A percentile compares a stretch with the other conserved stretches of the same genome.
These are phyloP conservation scores for Theocolax elegans DNA, from an alignment of 1,140 invertebrate genomes.

Conservation along the genomic window DNA sequence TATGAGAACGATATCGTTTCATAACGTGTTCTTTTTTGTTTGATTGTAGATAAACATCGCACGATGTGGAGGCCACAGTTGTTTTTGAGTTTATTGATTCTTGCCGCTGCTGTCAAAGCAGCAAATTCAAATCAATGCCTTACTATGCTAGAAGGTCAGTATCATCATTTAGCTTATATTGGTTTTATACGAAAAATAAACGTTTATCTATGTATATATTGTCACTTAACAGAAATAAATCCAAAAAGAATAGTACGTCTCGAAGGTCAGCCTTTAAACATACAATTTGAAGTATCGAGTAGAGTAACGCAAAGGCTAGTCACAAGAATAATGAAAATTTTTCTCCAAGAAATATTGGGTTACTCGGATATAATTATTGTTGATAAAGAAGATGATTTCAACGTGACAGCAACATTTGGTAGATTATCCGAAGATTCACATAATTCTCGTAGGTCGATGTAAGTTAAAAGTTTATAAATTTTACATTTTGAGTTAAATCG, in stretches of 20 bases:
- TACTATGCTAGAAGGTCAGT: conserved; percentile 53
- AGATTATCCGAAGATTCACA: conserved; percentile 44
- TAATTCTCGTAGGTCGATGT: conserved; percentile 26
- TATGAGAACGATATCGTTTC: no score
- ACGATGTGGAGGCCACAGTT: conserved; percentile 51
- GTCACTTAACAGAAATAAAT: conserved; percentile 52
- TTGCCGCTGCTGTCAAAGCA: conserved; percentile 41
- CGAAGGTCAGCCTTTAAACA: conserved; percentile 49
- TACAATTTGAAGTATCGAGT: conserved; percentile 70
- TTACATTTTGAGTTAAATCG: no score
- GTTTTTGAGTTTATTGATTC: conserved; percentile 46
- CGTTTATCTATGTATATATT: neutral
- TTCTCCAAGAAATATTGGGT: conserved; percentile 73
- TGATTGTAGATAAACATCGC: conserved; percentile 46
- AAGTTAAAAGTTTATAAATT: conserved; percentile 8
- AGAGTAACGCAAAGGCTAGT: conserved; percentile 72
- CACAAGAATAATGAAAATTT: conserved; percentile 74
- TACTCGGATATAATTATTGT: conserved; percentile 71
- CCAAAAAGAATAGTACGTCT: conserved; percentile 54
- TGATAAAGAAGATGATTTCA: conserved; percentile 63
- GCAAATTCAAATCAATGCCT: conserved; percentile 52
- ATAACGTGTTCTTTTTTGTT: no score
- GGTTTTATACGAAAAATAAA: no score
- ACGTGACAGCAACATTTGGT: conserved; percentile 57
- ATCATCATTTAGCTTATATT: no score